Base-by-base conservation (phyloP, 2,888 invertebrate species). In the Globia sparganii region DNA sequence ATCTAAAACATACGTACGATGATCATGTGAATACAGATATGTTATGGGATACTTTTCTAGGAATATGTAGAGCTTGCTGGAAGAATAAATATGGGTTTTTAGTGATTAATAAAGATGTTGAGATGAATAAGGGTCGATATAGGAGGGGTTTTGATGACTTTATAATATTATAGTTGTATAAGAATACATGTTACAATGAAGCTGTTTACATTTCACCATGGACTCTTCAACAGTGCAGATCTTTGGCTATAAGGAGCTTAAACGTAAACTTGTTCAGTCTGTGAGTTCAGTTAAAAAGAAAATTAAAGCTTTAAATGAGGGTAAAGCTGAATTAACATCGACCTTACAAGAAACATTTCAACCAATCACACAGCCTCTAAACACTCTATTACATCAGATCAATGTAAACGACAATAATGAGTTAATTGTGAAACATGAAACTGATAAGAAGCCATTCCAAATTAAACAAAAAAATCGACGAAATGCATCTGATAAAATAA, bases 231-330 rank as follows among this genome's bases (percentile, higher is more conserved):
- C 59, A 21, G 59, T 59, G 34, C 31, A 59, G 59, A 13, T 59
- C 4, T 59, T 59, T 59, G 59, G 59, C 4, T 18, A 59, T 59
- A 59, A 59, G 31, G 31, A 59, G 31, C 31, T 59, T 59, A 59
- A 59, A 21, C 59, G 31, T 31, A 59, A 64, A 64, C 64, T 64
- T 64, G 2, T 64, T 40, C 64, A 64, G 40, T 64, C 64, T 13
- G 40, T 64, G 11, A 64, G 64, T 64, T n/a, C 64, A 40, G 64
- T 64, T 40, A 64, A 64, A 64, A 64, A 64, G 64, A 64, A 64
- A 64, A 64, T 64, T n/a, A 64, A 64, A 64, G 40, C 64, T 64
- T 64, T 64, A 64, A 64, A 64, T 64, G 64, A 64, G 64, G 64
- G 64, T 64, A 64, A n/a, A 64, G 64, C 64, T 11, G 64, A 40